Evolutionary conservation across 1,140 invertebrate genomes (phyloP).

Genomic region (Leptinotarsa lineolata): DNA sequence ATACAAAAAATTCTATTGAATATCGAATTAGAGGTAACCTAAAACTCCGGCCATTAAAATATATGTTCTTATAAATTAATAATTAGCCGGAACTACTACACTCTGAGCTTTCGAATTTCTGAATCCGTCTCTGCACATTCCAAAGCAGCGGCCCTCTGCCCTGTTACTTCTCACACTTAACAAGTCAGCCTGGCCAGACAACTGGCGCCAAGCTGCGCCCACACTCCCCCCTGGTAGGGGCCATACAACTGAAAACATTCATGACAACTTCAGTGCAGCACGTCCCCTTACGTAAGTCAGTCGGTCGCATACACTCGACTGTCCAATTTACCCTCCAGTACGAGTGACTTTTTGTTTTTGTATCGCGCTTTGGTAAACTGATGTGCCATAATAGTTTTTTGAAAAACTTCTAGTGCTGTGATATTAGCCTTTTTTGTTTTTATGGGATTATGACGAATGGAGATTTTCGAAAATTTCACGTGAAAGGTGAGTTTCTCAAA

Average conservation of each 20-base stretch:
- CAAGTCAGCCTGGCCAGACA: slow-evolving; percentile 46
- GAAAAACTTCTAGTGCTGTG: slow-evolving; percentile 29
- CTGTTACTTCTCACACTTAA: slow-evolving; percentile 46
- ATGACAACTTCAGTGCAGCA: slow-evolving; percentile 32
- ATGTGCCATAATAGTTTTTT: background rate
- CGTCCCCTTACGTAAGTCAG: slow-evolving; percentile 1
- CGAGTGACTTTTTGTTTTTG: background rate
- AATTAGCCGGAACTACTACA: no score
- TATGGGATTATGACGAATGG: slow-evolving; percentile 41
- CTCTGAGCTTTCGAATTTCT: background rate
- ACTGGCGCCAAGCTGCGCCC: slow-evolving; percentile 39
- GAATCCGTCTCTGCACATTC: slow-evolving; percentile 26
- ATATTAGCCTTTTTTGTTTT: slow-evolving; percentile 24
- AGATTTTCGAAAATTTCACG: slow-evolving; percentile 9
- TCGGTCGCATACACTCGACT: background rate
- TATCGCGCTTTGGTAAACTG: background rate
- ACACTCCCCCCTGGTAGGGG: slow-evolving; percentile 19
- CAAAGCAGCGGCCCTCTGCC: slow-evolving; percentile 30
- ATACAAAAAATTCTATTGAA: no score
- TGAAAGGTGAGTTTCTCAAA: slow-evolving; percentile 15
- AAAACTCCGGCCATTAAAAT: no score
- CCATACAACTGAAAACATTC: slow-evolving; percentile 44
- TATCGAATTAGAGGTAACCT: no score
- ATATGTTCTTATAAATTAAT: no score
- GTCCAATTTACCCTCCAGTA: background rate